Base-by-base conservation (phyloP, 2,113 vertebrate species). In the Hymenochirus boettgeri region DNA sequence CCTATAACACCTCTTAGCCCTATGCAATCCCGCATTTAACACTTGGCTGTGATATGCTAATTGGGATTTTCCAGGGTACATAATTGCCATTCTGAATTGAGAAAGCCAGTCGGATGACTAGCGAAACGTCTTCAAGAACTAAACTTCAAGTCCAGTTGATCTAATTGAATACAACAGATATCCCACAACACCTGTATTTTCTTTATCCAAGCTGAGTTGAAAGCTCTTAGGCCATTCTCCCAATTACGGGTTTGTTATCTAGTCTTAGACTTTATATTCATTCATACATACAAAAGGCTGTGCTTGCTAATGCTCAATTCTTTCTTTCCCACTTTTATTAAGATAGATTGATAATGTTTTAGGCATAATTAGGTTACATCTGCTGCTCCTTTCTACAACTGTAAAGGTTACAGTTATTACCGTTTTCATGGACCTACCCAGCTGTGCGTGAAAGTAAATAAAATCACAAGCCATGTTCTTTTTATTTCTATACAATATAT, bases 401-500 rank as follows among this genome's bases (percentile, higher is more conserved):
- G 65, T 80, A 83, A 88, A 86, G 80, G 83, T 83, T 86, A 81
- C 71, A 74, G 69, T 80, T 84, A 82, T 79, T 84, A 79, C 63
- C 77, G 78, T 82, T 82, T 82, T 83, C 72, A 75, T 76, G 82
- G 81, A 77, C 76, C 74, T 31, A 2, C 69, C 70, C 79, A 85
- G 74, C 76, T 83, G 71, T 78, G 71, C 80, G 81, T 84, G 74
- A 67, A 80, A 57, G 73, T 73, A 45, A 69, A 74, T 22, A 53
- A 48, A 45, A 57, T 35, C 10, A 35, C 73, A 79, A 79, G 65
- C 46, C 51, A 77, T 71, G 56, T 69, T 80, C 66, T 33, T 65
- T 33, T 80, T 80, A 75, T 71, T 69, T 63, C 71, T 62, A 65
- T 64, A 67, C 65, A 69, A 46, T 69, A 12, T 75, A 67, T 1